phyloP scores from a whole-genome alignment of 2,888 invertebrate genomes.

The Perizoma affinitatum region DNA sequence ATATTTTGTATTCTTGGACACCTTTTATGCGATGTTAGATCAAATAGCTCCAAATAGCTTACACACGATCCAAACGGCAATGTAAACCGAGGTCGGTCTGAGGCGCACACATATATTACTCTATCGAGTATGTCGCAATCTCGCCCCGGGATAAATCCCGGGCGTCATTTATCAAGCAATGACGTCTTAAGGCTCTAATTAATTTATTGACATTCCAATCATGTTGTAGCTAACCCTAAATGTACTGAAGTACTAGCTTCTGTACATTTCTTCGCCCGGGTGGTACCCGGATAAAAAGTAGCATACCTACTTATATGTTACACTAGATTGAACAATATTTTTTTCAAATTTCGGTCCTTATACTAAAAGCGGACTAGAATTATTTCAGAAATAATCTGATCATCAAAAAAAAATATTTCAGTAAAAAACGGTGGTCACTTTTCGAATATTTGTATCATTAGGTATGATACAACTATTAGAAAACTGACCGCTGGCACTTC shows the following conservation, averaged over 20 bases:
- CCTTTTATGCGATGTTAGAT: slow-evolving; percentile 37
- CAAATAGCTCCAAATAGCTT: slow-evolving; percentile 56
- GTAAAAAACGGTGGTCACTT: too few relatives aligned
- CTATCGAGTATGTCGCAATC: slow-evolving; percentile 58
- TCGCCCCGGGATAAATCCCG: slow-evolving; percentile 55
- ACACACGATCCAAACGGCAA: slow-evolving; percentile 58
- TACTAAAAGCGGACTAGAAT: too few relatives aligned
- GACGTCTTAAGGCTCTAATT: slow-evolving; percentile 16
- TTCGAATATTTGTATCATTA: too few relatives aligned
- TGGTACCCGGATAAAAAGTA: too few relatives aligned
- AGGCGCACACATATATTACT: slow-evolving; percentile 51
- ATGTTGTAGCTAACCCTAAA: slow-evolving; percentile 10
- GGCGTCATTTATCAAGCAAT: slow-evolving; percentile 50
- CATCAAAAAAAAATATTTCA: too few relatives aligned
- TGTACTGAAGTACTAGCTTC: slow-evolving; percentile 1
- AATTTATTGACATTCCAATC: slow-evolving; percentile 26
- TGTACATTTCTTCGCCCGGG: too few relatives aligned
- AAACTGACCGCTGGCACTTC: too few relatives aligned
- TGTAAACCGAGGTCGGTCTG: slow-evolving; percentile 65
- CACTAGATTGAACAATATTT: too few relatives aligned
- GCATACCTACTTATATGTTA: too few relatives aligned
- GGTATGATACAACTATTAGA: too few relatives aligned
- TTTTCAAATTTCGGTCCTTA: too few relatives aligned
- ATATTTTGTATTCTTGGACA: not conserved
- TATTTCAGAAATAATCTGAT: too few relatives aligned